A percentile compares a stretch with the other conserved stretches of the same genome.
Conservation (phyloP, 2,888 invertebrate species). For the Azorinus chamasolen region DNA sequence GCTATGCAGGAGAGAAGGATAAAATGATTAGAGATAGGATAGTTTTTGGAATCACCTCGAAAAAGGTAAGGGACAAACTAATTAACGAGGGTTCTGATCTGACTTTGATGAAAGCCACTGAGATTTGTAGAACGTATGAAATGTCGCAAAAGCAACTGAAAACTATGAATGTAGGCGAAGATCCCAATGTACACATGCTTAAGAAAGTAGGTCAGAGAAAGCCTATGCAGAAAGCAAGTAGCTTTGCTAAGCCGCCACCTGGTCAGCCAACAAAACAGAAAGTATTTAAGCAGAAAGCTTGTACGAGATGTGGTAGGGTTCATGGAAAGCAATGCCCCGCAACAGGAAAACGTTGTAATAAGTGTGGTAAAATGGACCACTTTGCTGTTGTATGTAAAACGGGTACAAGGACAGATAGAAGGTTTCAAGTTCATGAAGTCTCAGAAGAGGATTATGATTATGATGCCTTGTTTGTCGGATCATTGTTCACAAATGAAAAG, state of each 20-base stretch:
- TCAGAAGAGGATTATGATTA: constrained; percentile 21
- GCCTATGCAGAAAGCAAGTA: neutral
- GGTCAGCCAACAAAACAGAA: neutral
- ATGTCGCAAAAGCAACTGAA: constrained; percentile 24
- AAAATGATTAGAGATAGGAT: constrained; percentile 54
- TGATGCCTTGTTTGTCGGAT: constrained; percentile 33
- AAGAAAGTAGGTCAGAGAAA: neutral
- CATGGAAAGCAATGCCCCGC: neutral
- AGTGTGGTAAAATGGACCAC: constrained; percentile 19
- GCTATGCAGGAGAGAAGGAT: constrained; percentile 32
- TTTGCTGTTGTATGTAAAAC: constrained; percentile 14
- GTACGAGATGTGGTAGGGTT: no score
- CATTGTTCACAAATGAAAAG: neutral
- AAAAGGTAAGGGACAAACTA: constrained; percentile 47
- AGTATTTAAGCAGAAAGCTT: no score
- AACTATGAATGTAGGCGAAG: constrained; percentile 29
- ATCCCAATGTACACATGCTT: constrained; percentile 12
- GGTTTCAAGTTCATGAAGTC: neutral
- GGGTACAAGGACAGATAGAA: neutral
- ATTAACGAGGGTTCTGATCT: constrained; percentile 47
- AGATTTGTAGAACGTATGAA: constrained; percentile 38
- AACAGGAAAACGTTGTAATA: constrained; percentile 6
- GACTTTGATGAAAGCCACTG: constrained; percentile 39
- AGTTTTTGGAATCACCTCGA: constrained; percentile 33
- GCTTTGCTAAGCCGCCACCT: neutral